Percentiles rank a stretch among this genome's conserved stretches.
These are phyloP conservation scores for Ptilodon capucinus DNA, from an alignment of 2,888 invertebrate species.

Conservation along the genomic window DNA sequence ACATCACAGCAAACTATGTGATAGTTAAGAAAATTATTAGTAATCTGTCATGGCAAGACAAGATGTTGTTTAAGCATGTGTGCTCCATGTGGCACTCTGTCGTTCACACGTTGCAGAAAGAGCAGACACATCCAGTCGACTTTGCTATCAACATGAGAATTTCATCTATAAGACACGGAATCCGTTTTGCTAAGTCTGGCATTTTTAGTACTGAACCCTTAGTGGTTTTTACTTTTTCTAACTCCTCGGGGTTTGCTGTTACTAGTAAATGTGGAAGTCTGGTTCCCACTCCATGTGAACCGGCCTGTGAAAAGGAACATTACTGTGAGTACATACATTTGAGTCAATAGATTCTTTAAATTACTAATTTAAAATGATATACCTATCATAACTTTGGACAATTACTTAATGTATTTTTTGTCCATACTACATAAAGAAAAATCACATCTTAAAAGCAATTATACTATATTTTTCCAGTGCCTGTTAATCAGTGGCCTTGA, in stretches of 20 bases:
- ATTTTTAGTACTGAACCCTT: slow-evolving; percentile 60
- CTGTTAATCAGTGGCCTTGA: too few species aligned
- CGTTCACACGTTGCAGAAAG: slow-evolving; percentile 54
- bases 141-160: slow-evolving; percentile 54
- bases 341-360: background rate
- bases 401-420: too few species aligned
- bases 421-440: too few species aligned
- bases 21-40: slow-evolving; percentile 69
- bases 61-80: slow-evolving; percentile 62
- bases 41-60: slow-evolving; percentile 70
- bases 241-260: slow-evolving; percentile 45
- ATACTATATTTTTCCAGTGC: too few species aligned
- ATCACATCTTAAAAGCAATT: too few species aligned
- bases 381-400: too few species aligned
- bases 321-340: slow-evolving; percentile 55
- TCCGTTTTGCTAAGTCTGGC: slow-evolving; percentile 54
- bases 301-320: slow-evolving; percentile 62
- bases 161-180: slow-evolving; percentile 36
- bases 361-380: too few species aligned
- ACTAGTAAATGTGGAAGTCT: slow-evolving; percentile 49
- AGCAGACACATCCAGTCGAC: slow-evolving; percentile 58
- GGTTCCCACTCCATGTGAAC: slow-evolving; percentile 51
- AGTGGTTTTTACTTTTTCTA: slow-evolving; percentile 61
- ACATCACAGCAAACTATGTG: slow-evolving; percentile 67
- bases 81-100: slow-evolving; percentile 67